Evolutionary conservation across 2,888 invertebrate genomes (phyloP), one percentile per base, ranked within the genome.

Genomic region (Drosophila nr. perissopoda): DNA sequence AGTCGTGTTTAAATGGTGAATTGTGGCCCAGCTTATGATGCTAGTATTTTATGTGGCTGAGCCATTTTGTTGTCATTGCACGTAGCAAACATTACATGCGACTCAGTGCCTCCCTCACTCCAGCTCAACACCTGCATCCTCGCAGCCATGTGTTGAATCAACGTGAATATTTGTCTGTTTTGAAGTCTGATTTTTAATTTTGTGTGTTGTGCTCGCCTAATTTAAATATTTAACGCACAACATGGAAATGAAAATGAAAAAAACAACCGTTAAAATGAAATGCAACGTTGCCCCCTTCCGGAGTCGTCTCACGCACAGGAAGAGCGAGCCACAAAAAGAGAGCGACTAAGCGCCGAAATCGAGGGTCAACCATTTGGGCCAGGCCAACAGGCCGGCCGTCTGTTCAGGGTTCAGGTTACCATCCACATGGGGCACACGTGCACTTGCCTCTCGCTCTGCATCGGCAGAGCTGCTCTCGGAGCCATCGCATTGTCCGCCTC

Each of bases 281-380:
- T 83, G 83, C 79, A 83, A 74, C 70, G 74, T 72, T 74, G 82
- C 66, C 67, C 67, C 74, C 58, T 70, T 81, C 69, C 76, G 58
- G 67, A 60, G 73, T 67, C 70, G 59, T 53, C 70, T 70, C 65
- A 62, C 70, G 71, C 52, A 59, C 52, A 48, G 59, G 42, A 34
- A 62, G 33, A 66, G 13, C 31, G 59, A 62, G 46, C 18, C 48
- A 53, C 13, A 25, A 27, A 54, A 36, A 51, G 16, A 36, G 40
- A 40, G 53, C 33, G 61, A 25, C 31, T 25, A 29, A 31, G 40
- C 40, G 59, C 16, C 53, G 53, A 42, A 33, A 57, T 36, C 34
- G 62, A 63, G 79, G 81, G 81, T 76, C 79, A 66, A 58, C 57
- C 70, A 70, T 81, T 83, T 74, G 69, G 81, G 68, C 70, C 68